A percentile compares a stretch with the other conserved stretches of the same genome.
Evolutionary conservation across 2,113 vertebrate genomes (phyloP).

Genomic region (Microtus oregoni): DNA sequence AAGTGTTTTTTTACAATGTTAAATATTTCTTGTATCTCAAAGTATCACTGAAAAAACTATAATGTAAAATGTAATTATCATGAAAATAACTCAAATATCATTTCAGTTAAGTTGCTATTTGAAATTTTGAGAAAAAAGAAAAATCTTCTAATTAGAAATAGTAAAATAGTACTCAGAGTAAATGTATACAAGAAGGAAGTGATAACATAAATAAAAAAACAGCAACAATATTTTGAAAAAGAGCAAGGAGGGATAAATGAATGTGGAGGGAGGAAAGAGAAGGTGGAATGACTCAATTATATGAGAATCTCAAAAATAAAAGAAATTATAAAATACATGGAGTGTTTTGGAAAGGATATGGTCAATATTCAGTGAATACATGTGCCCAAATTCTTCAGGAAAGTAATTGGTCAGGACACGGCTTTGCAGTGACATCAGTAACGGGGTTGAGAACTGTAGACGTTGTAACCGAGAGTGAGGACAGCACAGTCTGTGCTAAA

Average conservation of each 20-base stretch:
- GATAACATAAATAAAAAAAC: not conserved
- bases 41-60: not conserved
- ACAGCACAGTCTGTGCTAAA: not conserved
- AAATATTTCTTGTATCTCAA: not conserved
- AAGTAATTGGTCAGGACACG: not conserved
- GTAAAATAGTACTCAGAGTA: not conserved
- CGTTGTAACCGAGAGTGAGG: not conserved
- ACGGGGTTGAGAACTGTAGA: not conserved
- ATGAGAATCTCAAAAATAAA: not conserved
- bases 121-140: not conserved
- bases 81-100: not conserved
- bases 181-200: not conserved
- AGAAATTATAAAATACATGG: not conserved
- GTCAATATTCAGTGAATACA: not conserved
- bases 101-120: not conserved
- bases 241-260: not conserved
- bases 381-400: not conserved
- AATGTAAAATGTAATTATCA: not conserved
- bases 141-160: not conserved
- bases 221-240: not conserved
- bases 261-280: not conserved
- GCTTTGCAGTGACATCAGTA: conserved; percentile 2
- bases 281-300: not conserved
- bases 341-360: not conserved
- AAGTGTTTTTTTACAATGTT: not conserved